A percentile compares a stretch with the other conserved stretches of the same genome.
phyloP scores from a whole-genome alignment of 2,797 vertebrate species.

The Acipenser transmontanus region DNA sequence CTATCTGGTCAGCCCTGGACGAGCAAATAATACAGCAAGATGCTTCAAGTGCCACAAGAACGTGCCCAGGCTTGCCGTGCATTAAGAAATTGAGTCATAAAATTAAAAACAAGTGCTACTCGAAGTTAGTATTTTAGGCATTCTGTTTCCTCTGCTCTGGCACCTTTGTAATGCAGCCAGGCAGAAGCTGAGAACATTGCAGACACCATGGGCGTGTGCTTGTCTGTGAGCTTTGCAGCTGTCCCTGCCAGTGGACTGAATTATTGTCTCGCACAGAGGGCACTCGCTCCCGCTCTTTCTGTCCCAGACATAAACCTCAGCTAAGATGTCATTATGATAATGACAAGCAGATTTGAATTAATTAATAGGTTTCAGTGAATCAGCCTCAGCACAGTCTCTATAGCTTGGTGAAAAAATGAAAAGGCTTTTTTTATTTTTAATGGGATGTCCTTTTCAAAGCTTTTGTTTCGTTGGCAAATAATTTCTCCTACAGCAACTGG shows the following conservation, averaged over 20 bases:
- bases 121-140: constrained; percentile 37
- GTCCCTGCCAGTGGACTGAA: constrained; percentile 24
- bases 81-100: constrained; percentile 38
- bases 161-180: constrained; percentile 55
- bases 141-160: constrained; percentile 42
- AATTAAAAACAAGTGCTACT: constrained; percentile 25
- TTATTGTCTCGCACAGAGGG: constrained; percentile 26
- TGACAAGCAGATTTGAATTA: constrained; percentile 2
- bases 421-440: too few species aligned
- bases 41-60: constrained; percentile 47
- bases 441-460: too few species aligned
- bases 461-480: too few species aligned
- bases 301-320: constrained; percentile 6
- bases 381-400: neutral
- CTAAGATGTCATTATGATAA: constrained; percentile 15
- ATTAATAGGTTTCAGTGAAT: neutral
- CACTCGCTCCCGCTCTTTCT: constrained; percentile 11
- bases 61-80: constrained; percentile 36
- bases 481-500: too few species aligned
- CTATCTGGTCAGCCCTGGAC: constrained; percentile 20
- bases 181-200: constrained; percentile 56
- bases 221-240: constrained; percentile 39
- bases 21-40: constrained; percentile 28
- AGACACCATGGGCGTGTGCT: constrained; percentile 47
- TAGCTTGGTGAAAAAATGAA: too few species aligned